Evolutionary conservation across 2,888 invertebrate species (phyloP).

Genomic region (Drosophila diplacantha): DNA sequence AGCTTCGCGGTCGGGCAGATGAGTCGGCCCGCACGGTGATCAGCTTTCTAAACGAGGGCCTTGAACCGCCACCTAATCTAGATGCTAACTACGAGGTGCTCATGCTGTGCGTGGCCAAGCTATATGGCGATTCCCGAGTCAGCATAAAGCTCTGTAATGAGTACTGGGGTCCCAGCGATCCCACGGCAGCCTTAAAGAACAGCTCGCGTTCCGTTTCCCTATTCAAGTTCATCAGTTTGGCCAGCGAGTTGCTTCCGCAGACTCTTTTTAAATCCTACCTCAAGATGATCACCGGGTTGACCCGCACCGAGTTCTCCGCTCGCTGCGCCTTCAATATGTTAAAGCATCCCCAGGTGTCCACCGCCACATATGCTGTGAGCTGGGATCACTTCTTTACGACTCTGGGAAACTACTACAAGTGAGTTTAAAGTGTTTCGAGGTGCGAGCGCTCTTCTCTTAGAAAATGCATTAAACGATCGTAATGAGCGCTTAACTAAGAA

Average conservation of each 20-base stretch:
- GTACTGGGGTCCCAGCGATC: constrained; percentile 83
- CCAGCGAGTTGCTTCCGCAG: constrained; percentile 90
- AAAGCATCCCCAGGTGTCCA: constrained; percentile 81
- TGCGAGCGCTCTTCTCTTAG: neutral
- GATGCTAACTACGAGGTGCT: constrained; percentile 90
- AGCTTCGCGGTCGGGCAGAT: constrained; percentile 89
- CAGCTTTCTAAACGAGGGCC: constrained; percentile 86
- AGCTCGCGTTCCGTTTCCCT: constrained; percentile 86
- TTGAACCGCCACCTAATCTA: constrained; percentile 85
- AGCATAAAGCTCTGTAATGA: constrained; percentile 85
- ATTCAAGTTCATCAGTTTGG: constrained; percentile 93
- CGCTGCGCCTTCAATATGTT: constrained; percentile 87
- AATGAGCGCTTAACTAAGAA: too few species aligned
- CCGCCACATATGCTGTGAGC: constrained; percentile 81
- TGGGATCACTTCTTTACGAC: constrained; percentile 93
- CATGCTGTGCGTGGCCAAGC: constrained; percentile 85
- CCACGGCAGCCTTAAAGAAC: constrained; percentile 52
- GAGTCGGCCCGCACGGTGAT: constrained; percentile 90
- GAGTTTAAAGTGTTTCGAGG: constrained; percentile 52
- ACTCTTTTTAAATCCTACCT: constrained; percentile 92
- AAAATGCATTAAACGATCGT: too few species aligned
- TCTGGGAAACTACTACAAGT: constrained; percentile 85
- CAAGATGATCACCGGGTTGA: constrained; percentile 89
- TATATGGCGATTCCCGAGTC: constrained; percentile 87
- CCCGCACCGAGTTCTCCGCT: constrained; percentile 87